These are phyloP conservation scores for Pristionchus fissidentatus DNA, from an alignment of 2,888 invertebrate species.

Conservation along the genomic window DNA sequence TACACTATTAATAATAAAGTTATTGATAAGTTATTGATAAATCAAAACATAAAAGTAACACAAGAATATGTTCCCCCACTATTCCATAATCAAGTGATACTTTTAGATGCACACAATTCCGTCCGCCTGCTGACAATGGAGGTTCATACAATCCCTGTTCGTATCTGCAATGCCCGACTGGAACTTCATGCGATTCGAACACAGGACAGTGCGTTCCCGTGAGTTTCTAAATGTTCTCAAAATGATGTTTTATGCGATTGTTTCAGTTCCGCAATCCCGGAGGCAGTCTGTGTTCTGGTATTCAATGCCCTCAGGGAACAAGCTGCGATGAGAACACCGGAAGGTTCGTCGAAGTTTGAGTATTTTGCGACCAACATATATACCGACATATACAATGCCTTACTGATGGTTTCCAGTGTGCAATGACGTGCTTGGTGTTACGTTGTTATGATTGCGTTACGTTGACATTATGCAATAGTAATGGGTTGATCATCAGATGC, in stretches of 20 bases:
- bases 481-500: background rate
- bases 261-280: conserved; percentile 41
- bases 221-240: background rate
- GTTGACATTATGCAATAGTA: background rate
- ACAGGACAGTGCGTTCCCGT: conserved; percentile 1
- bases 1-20: too few relatives aligned
- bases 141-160: background rate
- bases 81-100: background rate
- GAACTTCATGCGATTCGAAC: conserved; percentile 34
- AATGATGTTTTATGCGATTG: background rate
- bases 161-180: conserved; percentile 22
- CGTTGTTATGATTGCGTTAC: too few relatives aligned
- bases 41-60: too few relatives aligned
- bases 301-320: conserved; percentile 42
- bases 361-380: background rate
- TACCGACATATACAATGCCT: too few relatives aligned
- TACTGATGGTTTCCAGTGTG: too few relatives aligned
- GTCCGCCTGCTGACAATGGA: conserved; percentile 46
- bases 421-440: too few relatives aligned
- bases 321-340: conserved; percentile 47
- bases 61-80: too few relatives aligned
- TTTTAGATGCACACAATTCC: conserved; percentile 47
- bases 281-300: background rate
- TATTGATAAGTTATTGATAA: too few relatives aligned
- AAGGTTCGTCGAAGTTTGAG: background rate